Base-by-base conservation (phyloP, 2,113 vertebrate species). In the Synodontis membranacea region DNA sequence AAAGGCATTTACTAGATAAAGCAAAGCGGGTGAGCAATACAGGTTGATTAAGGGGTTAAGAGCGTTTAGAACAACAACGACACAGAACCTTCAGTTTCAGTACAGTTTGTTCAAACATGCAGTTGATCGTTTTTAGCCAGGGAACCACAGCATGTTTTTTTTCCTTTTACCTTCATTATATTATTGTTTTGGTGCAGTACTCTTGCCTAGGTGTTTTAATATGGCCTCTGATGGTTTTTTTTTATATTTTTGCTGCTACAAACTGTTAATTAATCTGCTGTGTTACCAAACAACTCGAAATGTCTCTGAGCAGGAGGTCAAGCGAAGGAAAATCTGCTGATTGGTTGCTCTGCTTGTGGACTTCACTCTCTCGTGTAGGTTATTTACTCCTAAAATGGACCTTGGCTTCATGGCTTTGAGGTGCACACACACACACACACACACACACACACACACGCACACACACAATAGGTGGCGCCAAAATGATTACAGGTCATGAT, bases 221-320 rank as follows among this genome's bases (percentile, higher is more conserved):
- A 82, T 28, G 23, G 11, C 54, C 54, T 64, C 37, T 64, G 21
- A 62, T 64, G 21, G 46, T 23, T 15, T 44, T 82, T 31, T 81
- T 66, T 64, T 81, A n/a, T n/a, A n/a, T n/a, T n/a, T n/a, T n/a
- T 42, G 7, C 50, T 37, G 37, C n/a, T 72, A 28, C 9, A 68
- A 68, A 68, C 46, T 70, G 60, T 42, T 70, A 83, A 70, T 54
- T 83, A 11, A 44, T 75, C 70, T 6, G 42, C 6, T 19, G 1
- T 72, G 85, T 86, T 86, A 81, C 64, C 74, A 64, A 86, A 86
- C 85, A 86, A 86, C 64, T 70, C 23, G 39, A 82, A 81, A 80
- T 46, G 76, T 78, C 62, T 86, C 34, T 70, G 60, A 66, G 50
- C 81, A 15, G 42, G 7, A 56, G 34, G 56, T 83, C 48, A 79